Base-by-base conservation (phyloP, 2,797 vertebrate species). In the Pangasius djambal region DNA sequence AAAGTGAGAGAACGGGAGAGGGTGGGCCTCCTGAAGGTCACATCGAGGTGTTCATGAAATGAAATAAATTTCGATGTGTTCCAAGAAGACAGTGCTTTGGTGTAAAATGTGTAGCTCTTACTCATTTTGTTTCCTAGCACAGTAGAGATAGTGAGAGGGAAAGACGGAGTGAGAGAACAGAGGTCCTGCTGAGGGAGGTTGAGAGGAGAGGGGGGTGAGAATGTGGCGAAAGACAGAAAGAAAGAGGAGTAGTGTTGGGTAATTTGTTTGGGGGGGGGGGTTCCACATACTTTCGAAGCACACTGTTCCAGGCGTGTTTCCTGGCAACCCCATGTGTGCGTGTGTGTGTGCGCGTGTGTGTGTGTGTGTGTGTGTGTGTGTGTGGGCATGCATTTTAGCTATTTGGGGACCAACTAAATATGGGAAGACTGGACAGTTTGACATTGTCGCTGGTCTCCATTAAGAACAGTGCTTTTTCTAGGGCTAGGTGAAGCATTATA, bases 191-290 rank as follows among this genome's bases (percentile, higher is more conserved):
- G 72, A 50, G 83, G 44, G 50, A 37, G 65, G 75, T 48, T 86
- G 75, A 78, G 77, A 72, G 61, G 74, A 25, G 65, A 28, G 16
- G 70, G 84, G 86, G 89, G 72, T 77, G 89, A 87, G 86, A 87
- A 84, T 87, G 81, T 87, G 81, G 31, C 37, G 69, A 87, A 69
- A 85, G 88, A 85, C 44, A 85, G 63, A 84, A 88, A 88, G 88
- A 89, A 89, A 87, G 88, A 69, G 70, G 86, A 87, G 86, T 81
- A 87, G 87, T 89, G 88, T 90, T 88, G 74, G 86, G 87, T 89
- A 87, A 75, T 90, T 89, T 86, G 89, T 90, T 84, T 48, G 34
- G 65, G 69, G 75, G 18, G 84, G 85, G 87, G 85, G 90, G 67
- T 65, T 57, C 69, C 59, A 87, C 86, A 89, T 87, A 84, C 86